Conservation (phyloP, 2,888 invertebrate genomes). For the Drosophila affinis region DNA sequence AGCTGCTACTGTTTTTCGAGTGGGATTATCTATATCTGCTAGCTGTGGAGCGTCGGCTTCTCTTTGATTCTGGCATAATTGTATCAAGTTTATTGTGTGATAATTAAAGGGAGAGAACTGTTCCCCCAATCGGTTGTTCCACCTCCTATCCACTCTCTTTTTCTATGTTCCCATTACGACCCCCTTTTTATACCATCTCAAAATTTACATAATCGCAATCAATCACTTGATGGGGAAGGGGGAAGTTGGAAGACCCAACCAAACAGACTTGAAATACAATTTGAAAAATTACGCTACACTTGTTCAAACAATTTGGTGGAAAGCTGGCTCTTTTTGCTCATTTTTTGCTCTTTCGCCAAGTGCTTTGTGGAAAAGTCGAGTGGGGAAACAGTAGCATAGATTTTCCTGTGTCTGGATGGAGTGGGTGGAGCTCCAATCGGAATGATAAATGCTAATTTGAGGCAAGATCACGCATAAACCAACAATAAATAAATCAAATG, state of each 20-base stretch:
- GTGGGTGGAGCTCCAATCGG: conserved; percentile 39
- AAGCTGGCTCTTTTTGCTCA: conserved; percentile 10
- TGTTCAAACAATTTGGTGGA: conserved; percentile 70
- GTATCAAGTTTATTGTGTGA: conserved; percentile 70
- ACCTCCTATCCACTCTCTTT: conserved; percentile 4
- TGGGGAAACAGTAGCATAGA: background rate
- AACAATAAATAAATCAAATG: conserved; percentile 81
- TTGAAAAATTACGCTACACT: conserved; percentile 81
- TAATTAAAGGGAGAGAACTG: conserved; percentile 53
- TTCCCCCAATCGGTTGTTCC: conserved; percentile 6
- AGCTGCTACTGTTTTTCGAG: conserved; percentile 26
- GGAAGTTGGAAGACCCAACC: conserved; percentile 6
- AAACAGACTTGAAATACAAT: conserved; percentile 42
- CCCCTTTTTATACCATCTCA: background rate
- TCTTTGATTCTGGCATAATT: conserved; percentile 50
- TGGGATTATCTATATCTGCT: conserved; percentile 31
- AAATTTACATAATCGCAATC: conserved; percentile 79
- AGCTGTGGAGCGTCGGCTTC: conserved; percentile 31
- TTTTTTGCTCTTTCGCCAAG: conserved; percentile 43
- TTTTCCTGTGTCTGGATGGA: conserved; percentile 15
- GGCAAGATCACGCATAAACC: conserved; percentile 81
- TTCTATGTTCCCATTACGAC: background rate
- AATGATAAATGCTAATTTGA: conserved; percentile 81
- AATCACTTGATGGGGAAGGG: conserved; percentile 61
- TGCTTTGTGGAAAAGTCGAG: conserved; percentile 47